Conservation (phyloP, 2,113 vertebrate species). For the Pluvianellus socialis region DNA sequence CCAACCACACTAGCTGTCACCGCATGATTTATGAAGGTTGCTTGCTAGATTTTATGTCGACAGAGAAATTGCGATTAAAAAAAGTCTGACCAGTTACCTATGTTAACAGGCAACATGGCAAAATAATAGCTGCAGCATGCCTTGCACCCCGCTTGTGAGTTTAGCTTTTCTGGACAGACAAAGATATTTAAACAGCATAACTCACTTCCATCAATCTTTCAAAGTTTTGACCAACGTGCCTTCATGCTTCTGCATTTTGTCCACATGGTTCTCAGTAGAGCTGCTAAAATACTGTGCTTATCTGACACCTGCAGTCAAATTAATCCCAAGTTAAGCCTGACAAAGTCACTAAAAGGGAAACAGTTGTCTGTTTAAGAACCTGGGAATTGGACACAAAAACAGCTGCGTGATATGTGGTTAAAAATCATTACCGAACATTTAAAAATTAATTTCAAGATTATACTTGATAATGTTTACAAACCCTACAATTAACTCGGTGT, state of each 20-base stretch:
- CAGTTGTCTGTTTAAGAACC: slow-evolving; percentile 50
- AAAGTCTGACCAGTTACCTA: not conserved
- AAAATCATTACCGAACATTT: slow-evolving; percentile 42
- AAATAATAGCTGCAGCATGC: not conserved
- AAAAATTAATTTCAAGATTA: slow-evolving; percentile 54
- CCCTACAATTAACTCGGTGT: slow-evolving; percentile 55
- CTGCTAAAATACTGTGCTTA: slow-evolving; percentile 58
- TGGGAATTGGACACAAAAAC: slow-evolving; percentile 38
- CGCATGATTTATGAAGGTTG: slow-evolving; percentile 72
- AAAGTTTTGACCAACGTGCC: slow-evolving; percentile 40
- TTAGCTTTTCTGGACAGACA: slow-evolving; percentile 23
- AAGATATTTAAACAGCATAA: slow-evolving; percentile 53
- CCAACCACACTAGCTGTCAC: slow-evolving; percentile 75
- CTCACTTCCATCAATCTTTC: slow-evolving; percentile 62
- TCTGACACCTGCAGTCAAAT: slow-evolving; percentile 76
- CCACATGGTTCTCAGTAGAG: slow-evolving; percentile 48
- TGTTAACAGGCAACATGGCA: not conserved
- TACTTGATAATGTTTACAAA: slow-evolving; percentile 29
- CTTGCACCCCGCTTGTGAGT: not conserved
- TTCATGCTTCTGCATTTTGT: slow-evolving; percentile 49
- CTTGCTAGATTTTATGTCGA: slow-evolving; percentile 74
- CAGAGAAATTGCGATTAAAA: slow-evolving; percentile 58
- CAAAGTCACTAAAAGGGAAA: slow-evolving; percentile 66
- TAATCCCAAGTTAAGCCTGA: slow-evolving; percentile 70
- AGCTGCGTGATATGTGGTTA: slow-evolving; percentile 38